Evolutionary conservation across 2,113 vertebrate species (phyloP), one percentile per base, ranked within the genome.

Genomic region (Baryphthengus martii): DNA sequence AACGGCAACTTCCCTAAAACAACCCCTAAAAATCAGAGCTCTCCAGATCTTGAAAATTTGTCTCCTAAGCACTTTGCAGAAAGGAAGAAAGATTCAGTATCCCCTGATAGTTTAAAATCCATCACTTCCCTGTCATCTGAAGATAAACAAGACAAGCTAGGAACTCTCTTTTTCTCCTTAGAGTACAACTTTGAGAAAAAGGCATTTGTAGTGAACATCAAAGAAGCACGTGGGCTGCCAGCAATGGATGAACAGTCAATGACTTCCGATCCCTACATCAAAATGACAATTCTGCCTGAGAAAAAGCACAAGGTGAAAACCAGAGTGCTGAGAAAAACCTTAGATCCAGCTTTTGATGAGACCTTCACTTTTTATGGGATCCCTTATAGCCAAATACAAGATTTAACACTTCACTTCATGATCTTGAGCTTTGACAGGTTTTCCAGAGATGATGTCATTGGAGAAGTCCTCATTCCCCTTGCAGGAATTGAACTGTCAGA

Each of bases 301-400:
- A 99, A 99, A 96, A 99, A 99, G 94, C 99, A 99, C 93, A 98
- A 99, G 52, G 99, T 99, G 96, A 99, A 99, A 98, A 99, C 99
- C 73, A 98, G 99, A 91, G 99, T 99, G 68, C 97, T 99, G 85
- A 98, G 99, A 85, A 99, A 99, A 97, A 99, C 99, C 53, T 98
- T 99, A 90, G 99, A 99, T 90, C 99, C 99, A 4, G 98, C 98
- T 92, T 99, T 99, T 2, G 99, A 99, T n/a, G 99, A 99, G 96
- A 99, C 99, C 44, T 99, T 99, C 96, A 99, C 99, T 0, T 99
- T 99, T 96, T 99, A 99, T 40, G 99, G 99, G 25, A 98, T 99
- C 94, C 98, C 98, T 6, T 98, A 99, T 68, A 97, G 97, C 67
- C 98, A 99, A 63, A 98, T 99, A 75, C 98, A 99, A 58, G 99